Conservation (phyloP, 2,113 vertebrate species). For the Chrysochloris asiatica region DNA sequence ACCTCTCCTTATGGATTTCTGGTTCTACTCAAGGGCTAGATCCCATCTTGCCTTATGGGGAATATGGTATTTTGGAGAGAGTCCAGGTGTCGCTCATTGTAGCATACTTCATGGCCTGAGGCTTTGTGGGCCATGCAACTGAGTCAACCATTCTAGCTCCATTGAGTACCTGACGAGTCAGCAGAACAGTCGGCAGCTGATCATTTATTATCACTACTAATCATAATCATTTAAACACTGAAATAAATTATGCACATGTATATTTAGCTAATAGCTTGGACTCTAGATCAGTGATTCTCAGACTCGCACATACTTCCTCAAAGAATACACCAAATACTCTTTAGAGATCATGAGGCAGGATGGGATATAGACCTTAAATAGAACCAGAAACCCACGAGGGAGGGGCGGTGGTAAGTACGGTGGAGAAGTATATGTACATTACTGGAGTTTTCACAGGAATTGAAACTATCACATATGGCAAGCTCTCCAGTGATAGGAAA, state of each 20-base stretch:
- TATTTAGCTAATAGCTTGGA: not conserved
- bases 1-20: not conserved
- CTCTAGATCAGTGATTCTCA: not conserved
- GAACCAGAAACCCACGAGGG: too few species aligned
- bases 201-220: not conserved
- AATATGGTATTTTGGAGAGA: not conserved
- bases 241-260: not conserved
- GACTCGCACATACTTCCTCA: not conserved
- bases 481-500: too few species aligned
- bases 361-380: too few species aligned
- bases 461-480: too few species aligned
- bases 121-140: not conserved
- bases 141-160: not conserved
- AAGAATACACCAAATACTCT: not conserved
- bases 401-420: too few species aligned
- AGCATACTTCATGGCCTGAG: not conserved
- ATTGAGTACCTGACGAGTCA: not conserved
- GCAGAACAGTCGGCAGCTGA: not conserved
- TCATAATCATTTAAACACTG: not conserved
- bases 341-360: not conserved
- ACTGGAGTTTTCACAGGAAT: too few species aligned
- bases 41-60: not conserved
- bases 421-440: too few species aligned
- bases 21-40: not conserved
- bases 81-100: slow-evolving; percentile 17